Evolutionary conservation across 2,797 vertebrate species (phyloP).

Genomic region (Channallabes apus): DNA sequence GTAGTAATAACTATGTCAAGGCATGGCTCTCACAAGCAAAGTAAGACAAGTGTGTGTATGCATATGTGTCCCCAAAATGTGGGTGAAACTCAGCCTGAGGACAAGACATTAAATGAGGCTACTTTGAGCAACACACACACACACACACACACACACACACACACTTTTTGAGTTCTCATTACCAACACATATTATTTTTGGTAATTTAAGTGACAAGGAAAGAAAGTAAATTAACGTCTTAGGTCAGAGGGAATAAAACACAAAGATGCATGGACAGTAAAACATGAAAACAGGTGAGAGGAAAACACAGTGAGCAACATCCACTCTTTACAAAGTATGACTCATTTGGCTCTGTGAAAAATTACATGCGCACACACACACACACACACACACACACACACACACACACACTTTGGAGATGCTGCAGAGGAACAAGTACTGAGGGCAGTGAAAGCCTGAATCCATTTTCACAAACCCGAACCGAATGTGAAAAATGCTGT

Average conservation of each 20-base stretch:
- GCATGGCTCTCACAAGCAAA: background rate
- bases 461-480: background rate
- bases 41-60: background rate
- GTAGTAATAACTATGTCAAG: background rate
- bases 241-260: conserved; percentile 3
- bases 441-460: conserved; percentile 7
- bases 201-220: background rate
- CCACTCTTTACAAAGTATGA: conserved; percentile 44
- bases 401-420: background rate
- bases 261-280: background rate
- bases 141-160: conserved; percentile 2
- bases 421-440: conserved; percentile 12
- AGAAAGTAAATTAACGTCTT: background rate
- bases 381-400: no score
- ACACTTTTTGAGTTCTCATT: background rate
- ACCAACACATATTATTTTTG: background rate
- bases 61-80: conserved; percentile 5
- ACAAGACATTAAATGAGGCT: conserved; percentile 28
- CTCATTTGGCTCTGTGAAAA: conserved; percentile 48
- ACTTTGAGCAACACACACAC: background rate
- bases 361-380: no score
- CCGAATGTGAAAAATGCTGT: background rate
- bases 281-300: conserved; percentile 14
- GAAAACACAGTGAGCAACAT: conserved; percentile 34
- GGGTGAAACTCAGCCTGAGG: conserved; percentile 40